These are phyloP conservation scores for Agonopterix subpropinquella DNA, from an alignment of 2,888 invertebrate genomes.

Conservation along the genomic window DNA sequence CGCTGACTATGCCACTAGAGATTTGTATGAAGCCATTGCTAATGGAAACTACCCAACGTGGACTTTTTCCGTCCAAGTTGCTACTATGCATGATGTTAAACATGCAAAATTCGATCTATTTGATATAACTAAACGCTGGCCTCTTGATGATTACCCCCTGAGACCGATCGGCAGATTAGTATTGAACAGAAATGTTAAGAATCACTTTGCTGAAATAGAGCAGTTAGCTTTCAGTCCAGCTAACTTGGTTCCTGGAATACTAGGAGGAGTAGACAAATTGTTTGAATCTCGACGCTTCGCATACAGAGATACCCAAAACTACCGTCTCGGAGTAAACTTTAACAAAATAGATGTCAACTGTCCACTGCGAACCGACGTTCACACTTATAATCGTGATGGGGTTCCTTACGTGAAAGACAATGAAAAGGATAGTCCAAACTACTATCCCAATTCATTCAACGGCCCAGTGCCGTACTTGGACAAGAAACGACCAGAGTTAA, in stretches of 20 bases:
- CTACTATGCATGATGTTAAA: constrained; percentile 79
- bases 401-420: constrained; percentile 83
- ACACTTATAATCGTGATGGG: constrained; percentile 92
- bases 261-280: constrained; percentile 93
- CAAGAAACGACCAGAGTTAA: constrained; percentile 67
- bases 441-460: constrained; percentile 94
- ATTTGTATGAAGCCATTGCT: constrained; percentile 89
- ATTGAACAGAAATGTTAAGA: constrained; percentile 89
- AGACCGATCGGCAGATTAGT: constrained; percentile 88
- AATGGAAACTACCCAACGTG: constrained; percentile 72
- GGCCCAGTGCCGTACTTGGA: constrained; percentile 83
- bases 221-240: constrained; percentile 92
- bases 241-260: constrained; percentile 92
- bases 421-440: constrained; percentile 92
- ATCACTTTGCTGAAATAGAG: constrained; percentile 94
- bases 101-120: constrained; percentile 89
- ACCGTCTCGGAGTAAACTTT: constrained; percentile 92
- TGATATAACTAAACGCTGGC: constrained; percentile 92
- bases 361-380: constrained; percentile 79
- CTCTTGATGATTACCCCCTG: constrained; percentile 84
- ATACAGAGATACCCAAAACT: constrained; percentile 89
- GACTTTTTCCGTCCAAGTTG: constrained; percentile 56
- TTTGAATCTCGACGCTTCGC: constrained; percentile 88
- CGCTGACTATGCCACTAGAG: constrained; percentile 88
- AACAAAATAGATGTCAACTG: constrained; percentile 95